A percentile compares a stretch with the other conserved stretches of the same genome.
Conservation (phyloP, 2,888 invertebrate genomes). For the Neoascia interrupta region DNA sequence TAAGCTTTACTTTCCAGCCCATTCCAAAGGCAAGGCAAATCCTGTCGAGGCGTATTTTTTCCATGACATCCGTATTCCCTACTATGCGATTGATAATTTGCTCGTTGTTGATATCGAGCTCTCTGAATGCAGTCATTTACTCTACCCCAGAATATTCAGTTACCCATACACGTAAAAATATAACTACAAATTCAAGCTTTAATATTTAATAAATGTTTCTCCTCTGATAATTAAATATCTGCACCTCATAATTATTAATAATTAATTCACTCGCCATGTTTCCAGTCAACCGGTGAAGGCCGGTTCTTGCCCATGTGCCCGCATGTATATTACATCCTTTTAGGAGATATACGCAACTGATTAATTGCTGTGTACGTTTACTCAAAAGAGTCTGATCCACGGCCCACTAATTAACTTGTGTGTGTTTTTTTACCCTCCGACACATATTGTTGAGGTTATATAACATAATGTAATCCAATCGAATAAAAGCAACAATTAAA, state of each 20-base stretch:
- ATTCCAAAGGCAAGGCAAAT: too few species aligned
- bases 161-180: too few species aligned
- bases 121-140: too few species aligned
- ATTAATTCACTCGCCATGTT: constrained; percentile 56
- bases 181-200: too few species aligned
- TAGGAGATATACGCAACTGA: constrained; percentile 56
- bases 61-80: too few species aligned
- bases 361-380: constrained; percentile 57
- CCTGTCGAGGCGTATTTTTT: too few species aligned
- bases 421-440: constrained; percentile 2
- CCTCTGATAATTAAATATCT: constrained; percentile 63
- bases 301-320: constrained; percentile 1
- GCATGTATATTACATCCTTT: constrained; percentile 22
- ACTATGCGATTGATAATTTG: too few species aligned
- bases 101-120: too few species aligned
- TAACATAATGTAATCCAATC: constrained; percentile 58
- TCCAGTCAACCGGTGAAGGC: neutral
- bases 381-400: constrained; percentile 6
- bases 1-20: too few species aligned
- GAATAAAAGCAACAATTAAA: constrained; percentile 54
- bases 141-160: too few species aligned
- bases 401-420: constrained; percentile 55
- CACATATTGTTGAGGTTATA: constrained; percentile 30
- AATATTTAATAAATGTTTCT: too few species aligned
- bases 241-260: constrained; percentile 63